These are phyloP conservation scores for Verasper variegatus DNA, from an alignment of 2,113 vertebrate species.

Conservation along the genomic window DNA sequence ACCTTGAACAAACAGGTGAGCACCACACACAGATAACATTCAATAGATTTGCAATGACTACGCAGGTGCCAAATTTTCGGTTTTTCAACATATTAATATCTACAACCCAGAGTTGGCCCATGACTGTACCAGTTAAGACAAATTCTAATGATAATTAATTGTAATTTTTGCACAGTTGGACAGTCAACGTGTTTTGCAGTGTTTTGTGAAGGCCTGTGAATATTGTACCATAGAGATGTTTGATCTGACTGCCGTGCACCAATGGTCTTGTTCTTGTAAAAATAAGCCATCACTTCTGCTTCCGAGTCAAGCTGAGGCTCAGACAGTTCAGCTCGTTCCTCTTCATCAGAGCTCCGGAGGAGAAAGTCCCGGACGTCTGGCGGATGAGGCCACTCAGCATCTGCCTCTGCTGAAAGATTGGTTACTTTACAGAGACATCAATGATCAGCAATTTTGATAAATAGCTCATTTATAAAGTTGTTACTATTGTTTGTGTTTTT, in stretches of 20 bases:
- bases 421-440: not conserved
- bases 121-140: not conserved
- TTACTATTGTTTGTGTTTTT: not conserved
- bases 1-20: not conserved
- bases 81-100: not conserved
- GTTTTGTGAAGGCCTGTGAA: not conserved
- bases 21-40: not conserved
- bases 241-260: conserved; percentile 1
- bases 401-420: conserved; percentile 53
- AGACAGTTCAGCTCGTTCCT: conserved; percentile 32
- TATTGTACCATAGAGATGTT: conserved; percentile 47
- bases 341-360: conserved; percentile 74
- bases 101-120: not conserved
- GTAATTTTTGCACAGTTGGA: not conserved
- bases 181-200: not conserved
- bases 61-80: not conserved
- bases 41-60: not conserved
- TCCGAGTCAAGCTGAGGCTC: conserved; percentile 78
- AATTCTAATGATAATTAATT: not conserved
- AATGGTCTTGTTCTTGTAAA: conserved; percentile 52
- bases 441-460: not conserved
- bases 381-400: conserved; percentile 58
- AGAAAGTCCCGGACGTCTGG: conserved; percentile 76
- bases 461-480: not conserved
- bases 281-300: conserved; percentile 72